Base-by-base conservation (phyloP, 37 sponge, comb jelly and placozoan species). In the Chondrosia reniformis region DNA sequence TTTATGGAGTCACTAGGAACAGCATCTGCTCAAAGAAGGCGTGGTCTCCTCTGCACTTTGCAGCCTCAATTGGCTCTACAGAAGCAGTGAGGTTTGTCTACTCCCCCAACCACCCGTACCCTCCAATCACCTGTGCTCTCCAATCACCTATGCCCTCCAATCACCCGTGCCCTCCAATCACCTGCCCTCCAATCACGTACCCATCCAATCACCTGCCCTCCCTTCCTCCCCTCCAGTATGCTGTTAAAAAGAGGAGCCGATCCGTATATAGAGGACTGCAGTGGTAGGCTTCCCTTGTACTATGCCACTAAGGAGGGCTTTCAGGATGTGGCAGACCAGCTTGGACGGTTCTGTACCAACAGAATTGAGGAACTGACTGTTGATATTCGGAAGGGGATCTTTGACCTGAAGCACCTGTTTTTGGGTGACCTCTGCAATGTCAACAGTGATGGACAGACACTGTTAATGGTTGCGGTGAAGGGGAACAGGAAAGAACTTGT, bases 231-330 rank as follows among this genome's bases (percentile, higher is more conserved):
- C 12, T 42, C 33, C 55, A 90, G 91, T 39, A 83, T 86, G 71
- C 55, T 90, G 62, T 58, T 90, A n/a, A 24, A 76, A 12, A 55
- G 91, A 49, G 91, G 91, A 22, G 91, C 87, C 15, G 84, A 90
- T 34, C 46, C 84, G 25, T 31, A 45, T 39, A 61, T 30, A 5
- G 91, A 90, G 76, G 91, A 90, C 58, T 61, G 45, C 63, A 45
- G 40, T 45, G 31, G 31, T 28, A 59, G 84, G 24, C 67, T 34
- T 17, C 76, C 91, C 2, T 40, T 15, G 12, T 84, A 78, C 67
- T 15, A 83, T 62, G 87, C 92, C 19, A 43, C 44, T 66, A 67
- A 54, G 67, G 28, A 31, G 37, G 71, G 45, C 3, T 36, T 30
- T 1, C 19, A 46, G 3, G 92, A 91, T 59, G 87, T 87, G 37